These are phyloP conservation scores for Arenicola marina DNA, from an alignment of 2,888 invertebrate species.

Conservation along the genomic window DNA sequence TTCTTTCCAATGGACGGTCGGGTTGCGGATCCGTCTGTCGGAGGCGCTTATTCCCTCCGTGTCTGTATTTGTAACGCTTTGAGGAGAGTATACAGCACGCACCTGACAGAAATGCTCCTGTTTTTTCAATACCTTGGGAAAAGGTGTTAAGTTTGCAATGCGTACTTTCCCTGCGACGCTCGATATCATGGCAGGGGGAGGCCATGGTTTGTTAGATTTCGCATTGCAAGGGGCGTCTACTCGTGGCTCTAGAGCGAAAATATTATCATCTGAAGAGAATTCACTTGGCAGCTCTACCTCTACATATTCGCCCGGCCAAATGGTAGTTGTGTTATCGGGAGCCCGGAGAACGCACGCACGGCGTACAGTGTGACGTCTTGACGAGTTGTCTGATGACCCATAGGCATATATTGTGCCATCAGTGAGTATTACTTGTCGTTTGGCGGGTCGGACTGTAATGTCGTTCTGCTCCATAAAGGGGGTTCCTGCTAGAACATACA, in stretches of 20 bases:
- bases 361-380: background rate
- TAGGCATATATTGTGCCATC: background rate
- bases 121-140: constrained; percentile 8
- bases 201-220: background rate
- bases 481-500: constrained; percentile 30
- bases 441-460: constrained; percentile 30
- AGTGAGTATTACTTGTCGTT: constrained; percentile 12
- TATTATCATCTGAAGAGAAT: background rate
- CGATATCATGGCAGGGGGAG: constrained; percentile 16
- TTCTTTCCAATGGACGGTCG: no score
- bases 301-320: constrained; percentile 5
- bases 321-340: background rate
- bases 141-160: constrained; percentile 17
- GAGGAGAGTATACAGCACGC: background rate
- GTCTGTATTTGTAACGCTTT: no score
- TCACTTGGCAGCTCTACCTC: background rate
- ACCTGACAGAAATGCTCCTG: constrained; percentile 28
- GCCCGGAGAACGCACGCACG: constrained; percentile 1
- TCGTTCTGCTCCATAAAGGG: constrained; percentile 36
- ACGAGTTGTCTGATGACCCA: background rate
- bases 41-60: no score
- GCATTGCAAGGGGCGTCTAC: background rate
- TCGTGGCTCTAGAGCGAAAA: background rate
- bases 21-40: no score
- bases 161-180: constrained; percentile 18